Base-by-base conservation (phyloP, 2,113 vertebrate species). In the Lepisosteus oculatus region DNA sequence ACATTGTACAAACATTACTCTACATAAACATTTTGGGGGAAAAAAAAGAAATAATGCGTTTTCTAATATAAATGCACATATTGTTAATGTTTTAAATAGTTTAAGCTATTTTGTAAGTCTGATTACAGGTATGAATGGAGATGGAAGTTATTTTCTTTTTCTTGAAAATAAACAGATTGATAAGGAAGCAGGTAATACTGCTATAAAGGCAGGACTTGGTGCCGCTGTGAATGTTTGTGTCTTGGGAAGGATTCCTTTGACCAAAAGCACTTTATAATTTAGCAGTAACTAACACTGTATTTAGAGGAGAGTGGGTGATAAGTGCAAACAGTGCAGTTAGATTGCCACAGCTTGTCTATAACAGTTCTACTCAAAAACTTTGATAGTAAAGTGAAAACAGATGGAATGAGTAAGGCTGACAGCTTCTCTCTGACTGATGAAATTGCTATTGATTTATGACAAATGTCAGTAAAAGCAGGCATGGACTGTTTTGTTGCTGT, bases 391-490 rank as follows among this genome's bases (percentile, higher is more conserved):
- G 76, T 74, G 76, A 86, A 84, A 82, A 73, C 85, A 87, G 80
- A 82, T 85, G 82, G 78, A 84, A 81, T 78, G 77, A 88, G 72
- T 73, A 82, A 79, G 83, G 71, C 77, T 82, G 81, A 89, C 81
- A 81, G 80, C 78, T 76, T 78, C 83, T 91, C 85, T 87, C 83
- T 81, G 71, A 85, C 74, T 93, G 88, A 92, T 93, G 88, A 95
- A 94, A 95, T 92, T 92, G 88, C 86, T 90, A 89, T 89, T 95
- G 94, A 97, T 96, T 95, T 96, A 96, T 95, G 90, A 93, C 90
- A 93, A 93, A 92, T 90, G 92, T 93, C 90, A 85, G 87, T 83
- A 80, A 86, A 88, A 89, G 89, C 82, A 83, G 73, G 84, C 83
- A 87, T 87, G 78, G 83, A 85, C 88, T 90, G 88, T 90, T 92